Evolutionary conservation across 2,797 vertebrate species (phyloP), one percentile per base, ranked within the genome.

Genomic region (Parambassis ranga): DNA sequence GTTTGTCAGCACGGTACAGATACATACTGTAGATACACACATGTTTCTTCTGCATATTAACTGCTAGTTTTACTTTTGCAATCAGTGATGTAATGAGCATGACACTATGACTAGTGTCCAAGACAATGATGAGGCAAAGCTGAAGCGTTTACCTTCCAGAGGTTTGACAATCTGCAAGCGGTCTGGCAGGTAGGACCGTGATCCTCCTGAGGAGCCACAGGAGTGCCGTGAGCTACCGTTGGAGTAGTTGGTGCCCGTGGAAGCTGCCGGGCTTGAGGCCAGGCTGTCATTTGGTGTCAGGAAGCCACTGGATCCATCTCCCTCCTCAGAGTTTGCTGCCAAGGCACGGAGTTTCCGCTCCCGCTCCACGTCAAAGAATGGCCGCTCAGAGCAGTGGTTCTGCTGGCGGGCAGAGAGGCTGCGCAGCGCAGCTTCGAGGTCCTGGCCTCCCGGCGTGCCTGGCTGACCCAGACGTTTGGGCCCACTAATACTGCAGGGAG

Each of bases 81-180:
- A 26, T 5, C n/a, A n/a, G n/a, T n/a, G n/a, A n/a, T n/a, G n/a
- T n/a, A n/a, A n/a, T n/a, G n/a, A n/a, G n/a, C n/a, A n/a, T n/a
- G n/a, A n/a, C n/a, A n/a, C n/a, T n/a, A n/a, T n/a, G n/a, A n/a
- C n/a, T n/a, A n/a, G n/a, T n/a, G 15, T 27, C 44, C 7, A 15
- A 44, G 28, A 24, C 44, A 10, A 19, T n/a, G 5, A 19, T 10
- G 6, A 28, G 15, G 42, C 10, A 7, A 36, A 26, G 30, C 11
- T 23, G 7, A 47, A n/a, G 10, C 1, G 33, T 13, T 91, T 84
- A 95, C 94, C 94, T 93, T 95, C 95, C 87, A 98, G 82, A 0
- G 93, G 94, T 83, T 97, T 95, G 65, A 98, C 77, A 0, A 95
- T 95, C 91, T 95, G 94, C 77, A 96, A 92, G 22, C 96, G 94